Base-by-base conservation (phyloP, 2,797 vertebrate species). In the Oceanodroma leucorhoa region DNA sequence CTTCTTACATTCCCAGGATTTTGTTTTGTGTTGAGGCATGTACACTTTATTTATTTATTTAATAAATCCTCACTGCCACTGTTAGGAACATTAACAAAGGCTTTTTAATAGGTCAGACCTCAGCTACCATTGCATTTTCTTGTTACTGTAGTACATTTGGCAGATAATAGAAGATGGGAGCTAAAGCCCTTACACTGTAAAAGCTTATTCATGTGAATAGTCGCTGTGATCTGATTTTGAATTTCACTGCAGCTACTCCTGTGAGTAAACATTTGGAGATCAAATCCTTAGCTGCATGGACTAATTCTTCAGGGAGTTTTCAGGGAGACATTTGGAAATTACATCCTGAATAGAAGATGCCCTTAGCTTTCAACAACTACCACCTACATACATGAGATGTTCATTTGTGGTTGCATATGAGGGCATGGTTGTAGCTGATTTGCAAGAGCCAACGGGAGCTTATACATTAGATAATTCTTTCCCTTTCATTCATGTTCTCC, bases 291-390 rank as follows among this genome's bases (percentile, higher is more conserved):
- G 41, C 71, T 90, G 14, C 24, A 54, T 55, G 43, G 78, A 83
- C 51, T 90, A 62, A 88, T 87, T 64, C 70, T 80, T 45, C n/a
- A 24, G 18, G 53, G 61, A 75, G 58, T 64, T 89, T 94, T 83
- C 51, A 91, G 51, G 64, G 66, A 88, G 64, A 60, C 6, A 1
- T 88, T 93, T 64, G 80, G 89, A 96, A 90, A 94, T 84, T 86
- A 14, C n/a, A 43, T 90, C 66, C 73, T 90, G 82, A 88, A 75
- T 90, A 91, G 67, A 94, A 87, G 65, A 67, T 96, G 80, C 45
- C 82, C 73, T 91, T 91, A 83, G 84, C 88, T 96, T 95, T 93
- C 91, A 96, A 81, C 71, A 95, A n/a, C 80, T 94, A 82, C 92
- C 92, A 90, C 85, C 93, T 91, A 96, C 90, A 67, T 90, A 80